Conservation (phyloP, 1,140 invertebrate species). For the Drosophila nasuta region DNA sequence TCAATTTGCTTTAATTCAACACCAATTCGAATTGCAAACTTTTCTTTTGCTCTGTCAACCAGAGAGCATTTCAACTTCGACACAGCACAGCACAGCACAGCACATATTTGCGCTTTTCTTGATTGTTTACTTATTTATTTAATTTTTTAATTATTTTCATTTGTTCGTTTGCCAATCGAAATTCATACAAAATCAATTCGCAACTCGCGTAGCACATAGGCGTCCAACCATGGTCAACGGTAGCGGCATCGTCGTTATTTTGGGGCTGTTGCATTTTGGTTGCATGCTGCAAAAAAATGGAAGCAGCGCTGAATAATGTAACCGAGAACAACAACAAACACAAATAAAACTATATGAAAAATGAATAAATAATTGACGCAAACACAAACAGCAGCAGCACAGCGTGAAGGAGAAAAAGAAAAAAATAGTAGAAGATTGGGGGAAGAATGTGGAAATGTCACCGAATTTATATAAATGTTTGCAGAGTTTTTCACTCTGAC, state of each 20-base stretch:
- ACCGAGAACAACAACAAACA: constrained; percentile 2
- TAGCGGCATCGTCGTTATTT: not conserved
- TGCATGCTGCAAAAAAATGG: constrained; percentile 24
- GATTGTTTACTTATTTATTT: constrained; percentile 19
- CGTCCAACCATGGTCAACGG: constrained; percentile 7
- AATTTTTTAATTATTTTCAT: constrained; percentile 27
- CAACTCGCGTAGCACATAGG: constrained; percentile 16
- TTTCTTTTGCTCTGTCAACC: not conserved
- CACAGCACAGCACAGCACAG: not conserved
- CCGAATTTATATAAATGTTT: constrained; percentile 28
- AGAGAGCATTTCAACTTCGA: not conserved
- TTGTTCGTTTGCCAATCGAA: constrained; percentile 32
- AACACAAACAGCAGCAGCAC: constrained; percentile 4
- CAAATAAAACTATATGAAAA: constrained; percentile 27
- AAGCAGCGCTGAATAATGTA: constrained; percentile 25
- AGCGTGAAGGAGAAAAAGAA: not conserved
- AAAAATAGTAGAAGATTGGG: not conserved
- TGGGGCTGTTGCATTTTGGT: constrained; percentile 6
- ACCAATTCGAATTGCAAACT: not conserved
- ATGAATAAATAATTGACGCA: constrained; percentile 46
- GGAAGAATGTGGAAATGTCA: not conserved
- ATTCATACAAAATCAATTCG: constrained; percentile 50
- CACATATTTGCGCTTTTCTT: not conserved
- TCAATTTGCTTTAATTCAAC: not conserved
- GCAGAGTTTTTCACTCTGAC: not conserved